Evolutionary conservation across 2,113 vertebrate species (phyloP).

Genomic region (Microtus pennsylvanicus): DNA sequence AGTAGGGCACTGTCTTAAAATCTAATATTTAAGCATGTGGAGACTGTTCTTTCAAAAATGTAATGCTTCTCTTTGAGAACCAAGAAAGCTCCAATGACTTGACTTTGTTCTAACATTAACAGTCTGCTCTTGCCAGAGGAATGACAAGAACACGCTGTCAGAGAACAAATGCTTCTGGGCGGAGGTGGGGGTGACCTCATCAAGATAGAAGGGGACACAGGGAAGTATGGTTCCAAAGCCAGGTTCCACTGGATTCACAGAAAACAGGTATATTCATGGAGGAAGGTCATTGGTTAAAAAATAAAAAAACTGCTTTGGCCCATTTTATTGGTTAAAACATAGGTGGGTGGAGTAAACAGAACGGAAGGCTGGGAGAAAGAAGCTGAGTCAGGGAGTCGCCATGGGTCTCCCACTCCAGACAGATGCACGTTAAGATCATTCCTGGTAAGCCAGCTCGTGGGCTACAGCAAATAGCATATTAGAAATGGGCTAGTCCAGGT

Average conservation of each 20-base stretch:
- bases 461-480: no score
- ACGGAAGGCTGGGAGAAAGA: no score
- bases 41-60: not conserved
- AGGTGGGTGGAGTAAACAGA: no score
- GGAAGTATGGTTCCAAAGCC: not conserved
- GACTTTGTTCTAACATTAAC: not conserved
- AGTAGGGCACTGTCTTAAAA: not conserved
- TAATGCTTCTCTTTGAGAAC: not conserved
- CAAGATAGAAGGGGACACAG: not conserved
- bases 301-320: no score
- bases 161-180: not conserved
- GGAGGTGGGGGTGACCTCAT: fast-evolving
- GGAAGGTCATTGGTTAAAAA: no score
- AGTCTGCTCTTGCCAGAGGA: not conserved
- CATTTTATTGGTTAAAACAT: no score
- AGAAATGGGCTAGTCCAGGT: no score
- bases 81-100: not conserved
- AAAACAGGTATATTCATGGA: not conserved
- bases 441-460: no score
- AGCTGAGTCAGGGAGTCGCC: no score
- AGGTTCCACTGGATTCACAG: not conserved
- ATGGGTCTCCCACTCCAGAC: no score
- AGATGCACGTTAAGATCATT: no score
- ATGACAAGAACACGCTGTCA: not conserved
- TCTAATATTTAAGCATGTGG: not conserved